These are phyloP conservation scores for Torymus texanus DNA, from an alignment of 2,888 invertebrate genomes.

Conservation along the genomic window DNA sequence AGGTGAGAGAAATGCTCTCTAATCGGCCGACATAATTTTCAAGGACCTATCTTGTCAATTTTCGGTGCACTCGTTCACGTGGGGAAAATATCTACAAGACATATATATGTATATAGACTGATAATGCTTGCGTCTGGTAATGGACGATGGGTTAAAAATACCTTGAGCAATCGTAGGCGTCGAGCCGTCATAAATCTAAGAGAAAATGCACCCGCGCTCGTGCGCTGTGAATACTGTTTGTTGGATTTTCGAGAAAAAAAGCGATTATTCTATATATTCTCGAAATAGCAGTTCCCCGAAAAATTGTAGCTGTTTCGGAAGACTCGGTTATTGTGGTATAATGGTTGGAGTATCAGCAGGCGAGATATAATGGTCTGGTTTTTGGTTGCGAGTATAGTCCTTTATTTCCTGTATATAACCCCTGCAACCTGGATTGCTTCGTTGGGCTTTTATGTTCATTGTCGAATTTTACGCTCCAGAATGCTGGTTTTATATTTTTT, in stretches of 20 bases:
- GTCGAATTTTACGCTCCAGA: slow-evolving; percentile 37
- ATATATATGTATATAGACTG: not conserved
- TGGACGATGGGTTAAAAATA: slow-evolving; percentile 75
- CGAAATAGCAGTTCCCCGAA: slow-evolving; percentile 34
- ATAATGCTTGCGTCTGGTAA: slow-evolving; percentile 68
- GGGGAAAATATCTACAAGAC: not conserved
- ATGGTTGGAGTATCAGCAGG: not conserved
- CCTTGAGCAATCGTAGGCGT: not conserved
- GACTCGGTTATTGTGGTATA: slow-evolving; percentile 38
- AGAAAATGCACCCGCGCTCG: slow-evolving; percentile 46
- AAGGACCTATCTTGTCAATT: slow-evolving; percentile 42
- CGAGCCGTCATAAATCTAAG: slow-evolving; percentile 71
- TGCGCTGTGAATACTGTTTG: slow-evolving; percentile 20
- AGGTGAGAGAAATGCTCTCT: not conserved
- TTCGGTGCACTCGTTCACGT: slow-evolving; percentile 47
- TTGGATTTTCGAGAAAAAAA: slow-evolving; percentile 58
- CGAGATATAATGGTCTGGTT: slow-evolving; percentile 25
- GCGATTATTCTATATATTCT: slow-evolving; percentile 52
- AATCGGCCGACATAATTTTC: not conserved
- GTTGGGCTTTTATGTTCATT: slow-evolving; percentile 45
- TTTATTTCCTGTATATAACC: slow-evolving; percentile 26
- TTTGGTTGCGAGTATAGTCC: slow-evolving; percentile 7
- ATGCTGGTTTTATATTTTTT: slow-evolving; percentile 31
- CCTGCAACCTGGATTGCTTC: not conserved
- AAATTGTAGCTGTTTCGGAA: slow-evolving; percentile 23